phyloP scores from a whole-genome alignment of 2,888 invertebrate species.

The Dexiosoma caninum region DNA sequence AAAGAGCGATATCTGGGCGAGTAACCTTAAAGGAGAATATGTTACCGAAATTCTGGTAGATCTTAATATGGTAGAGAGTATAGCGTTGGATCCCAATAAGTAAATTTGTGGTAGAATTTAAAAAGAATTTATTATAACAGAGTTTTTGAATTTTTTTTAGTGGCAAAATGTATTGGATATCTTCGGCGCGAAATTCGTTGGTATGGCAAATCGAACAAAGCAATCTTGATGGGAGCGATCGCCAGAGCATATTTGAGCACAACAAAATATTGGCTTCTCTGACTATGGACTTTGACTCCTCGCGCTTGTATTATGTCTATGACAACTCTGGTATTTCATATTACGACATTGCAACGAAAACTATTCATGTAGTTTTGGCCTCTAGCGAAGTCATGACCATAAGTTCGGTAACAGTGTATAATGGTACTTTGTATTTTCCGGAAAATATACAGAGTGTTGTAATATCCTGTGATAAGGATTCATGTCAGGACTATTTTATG shows the following conservation, averaged over 20 bases:
- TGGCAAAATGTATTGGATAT: conserved; percentile 81
- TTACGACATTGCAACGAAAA: conserved; percentile 79
- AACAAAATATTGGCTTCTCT: conserved; percentile 79
- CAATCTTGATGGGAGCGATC: conserved; percentile 82
- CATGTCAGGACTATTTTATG: conserved; percentile 77
- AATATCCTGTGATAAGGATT: conserved; percentile 81
- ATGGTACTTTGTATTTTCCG: conserved; percentile 83
- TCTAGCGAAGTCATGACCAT: conserved; percentile 75
- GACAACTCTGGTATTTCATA: conserved; percentile 80
- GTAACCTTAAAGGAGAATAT: conserved; percentile 86
- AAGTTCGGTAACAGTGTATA: conserved; percentile 83
- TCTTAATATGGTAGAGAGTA: conserved; percentile 80
- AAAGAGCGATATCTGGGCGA: conserved; percentile 82
- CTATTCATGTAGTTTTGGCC: conserved; percentile 69
- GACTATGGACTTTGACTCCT: conserved; percentile 80
- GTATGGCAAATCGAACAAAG: conserved; percentile 80
- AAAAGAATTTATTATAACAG: background rate
- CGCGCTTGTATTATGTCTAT: conserved; percentile 86
- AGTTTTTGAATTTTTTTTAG: conserved; percentile 69
- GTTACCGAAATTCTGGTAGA: conserved; percentile 78
- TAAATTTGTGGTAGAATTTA: conserved; percentile 65
- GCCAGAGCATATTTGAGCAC: conserved; percentile 72
- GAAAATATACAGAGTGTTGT: conserved; percentile 82
- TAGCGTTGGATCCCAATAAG: conserved; percentile 84
- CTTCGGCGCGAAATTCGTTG: conserved; percentile 75